Conservation (phyloP, 2,113 vertebrate species). For the Pogonocichla stellata region DNA sequence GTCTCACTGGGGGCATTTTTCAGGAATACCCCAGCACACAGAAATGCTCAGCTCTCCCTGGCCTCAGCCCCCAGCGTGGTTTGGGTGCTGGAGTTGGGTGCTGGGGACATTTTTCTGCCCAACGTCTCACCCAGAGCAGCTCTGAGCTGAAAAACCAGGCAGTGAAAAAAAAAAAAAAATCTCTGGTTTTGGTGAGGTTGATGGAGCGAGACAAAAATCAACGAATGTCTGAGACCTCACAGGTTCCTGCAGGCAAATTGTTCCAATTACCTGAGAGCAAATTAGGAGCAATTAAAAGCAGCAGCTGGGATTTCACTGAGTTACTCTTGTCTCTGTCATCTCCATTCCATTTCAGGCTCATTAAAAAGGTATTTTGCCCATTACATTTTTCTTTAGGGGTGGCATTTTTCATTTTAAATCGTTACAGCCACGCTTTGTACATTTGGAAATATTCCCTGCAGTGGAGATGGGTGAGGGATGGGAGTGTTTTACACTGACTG, state of each 20-base stretch:
- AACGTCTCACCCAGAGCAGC: neutral
- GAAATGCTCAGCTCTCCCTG: conserved; percentile 18
- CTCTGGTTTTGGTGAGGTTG: conserved; percentile 49
- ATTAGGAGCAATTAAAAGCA: conserved; percentile 75
- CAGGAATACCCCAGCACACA: neutral
- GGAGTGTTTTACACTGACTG: neutral
- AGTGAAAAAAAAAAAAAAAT: neutral
- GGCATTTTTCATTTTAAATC: neutral
- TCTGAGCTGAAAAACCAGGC: conserved; percentile 43
- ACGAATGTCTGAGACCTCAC: conserved; percentile 71
- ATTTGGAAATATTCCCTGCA: neutral
- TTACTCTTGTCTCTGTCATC: conserved; percentile 2
- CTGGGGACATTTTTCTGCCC: conserved; percentile 42
- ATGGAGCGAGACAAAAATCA: conserved; percentile 76
- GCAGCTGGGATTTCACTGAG: conserved; percentile 32
- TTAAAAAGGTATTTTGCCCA: neutral
- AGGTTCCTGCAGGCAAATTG: conserved; percentile 73
- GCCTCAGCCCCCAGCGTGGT: neutral
- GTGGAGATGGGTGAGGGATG: neutral
- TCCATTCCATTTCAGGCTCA: neutral
- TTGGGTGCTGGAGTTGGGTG: neutral
- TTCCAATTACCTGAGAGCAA: conserved; percentile 75
- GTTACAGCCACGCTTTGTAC: neutral
- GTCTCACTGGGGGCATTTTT: neutral
- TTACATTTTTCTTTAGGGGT: neutral